These are phyloP conservation scores for Psettodes erumei DNA, from an alignment of 2,113 vertebrate species.

Conservation along the genomic window DNA sequence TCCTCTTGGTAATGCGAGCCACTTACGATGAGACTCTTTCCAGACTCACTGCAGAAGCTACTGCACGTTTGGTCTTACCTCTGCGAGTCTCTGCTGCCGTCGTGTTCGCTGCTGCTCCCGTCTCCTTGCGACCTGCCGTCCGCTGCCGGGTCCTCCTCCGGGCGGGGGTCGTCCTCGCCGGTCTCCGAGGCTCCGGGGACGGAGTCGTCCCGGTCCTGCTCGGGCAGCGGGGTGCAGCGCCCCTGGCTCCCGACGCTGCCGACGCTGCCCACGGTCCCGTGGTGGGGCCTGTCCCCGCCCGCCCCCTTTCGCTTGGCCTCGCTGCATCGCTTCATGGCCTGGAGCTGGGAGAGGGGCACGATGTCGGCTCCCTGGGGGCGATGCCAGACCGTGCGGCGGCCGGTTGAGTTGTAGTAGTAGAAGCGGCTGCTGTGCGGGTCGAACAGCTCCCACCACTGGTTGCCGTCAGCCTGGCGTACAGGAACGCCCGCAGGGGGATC, in stretches of 20 bases:
- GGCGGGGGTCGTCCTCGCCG: conserved; percentile 52
- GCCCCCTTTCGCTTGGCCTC: conserved; percentile 72
- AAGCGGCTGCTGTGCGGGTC: conserved; percentile 89
- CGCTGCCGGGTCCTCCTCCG: conserved; percentile 65
- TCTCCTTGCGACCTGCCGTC: conserved; percentile 72
- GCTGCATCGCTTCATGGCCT: conserved; percentile 87
- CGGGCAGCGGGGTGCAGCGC: conserved; percentile 65
- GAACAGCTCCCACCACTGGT: conserved; percentile 94
- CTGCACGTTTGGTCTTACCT: conserved; percentile 78
- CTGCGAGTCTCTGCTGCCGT: conserved; percentile 81
- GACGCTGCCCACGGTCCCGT: conserved; percentile 66
- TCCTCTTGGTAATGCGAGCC: conserved; percentile 46
- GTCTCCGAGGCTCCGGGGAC: conserved; percentile 51
- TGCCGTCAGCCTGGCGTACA: conserved; percentile 88
- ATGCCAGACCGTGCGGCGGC: conserved; percentile 89
- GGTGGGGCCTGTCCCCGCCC: conserved; percentile 67
- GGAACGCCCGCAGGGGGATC: conserved; percentile 84
- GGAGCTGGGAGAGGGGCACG: conserved; percentile 90
- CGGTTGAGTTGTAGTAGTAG: conserved; percentile 92
- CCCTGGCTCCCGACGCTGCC: conserved; percentile 74
- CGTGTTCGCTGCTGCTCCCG: conserved; percentile 67
- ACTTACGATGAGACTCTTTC: conserved; percentile 43
- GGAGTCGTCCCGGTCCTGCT: conserved; percentile 56
- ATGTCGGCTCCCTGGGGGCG: conserved; percentile 90
- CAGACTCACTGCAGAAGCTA: conserved; percentile 23